Percentiles rank a stretch among this genome's conserved stretches.
phyloP scores from a whole-genome alignment of 2,113 vertebrate genomes.

The Clarias batrachus region DNA sequence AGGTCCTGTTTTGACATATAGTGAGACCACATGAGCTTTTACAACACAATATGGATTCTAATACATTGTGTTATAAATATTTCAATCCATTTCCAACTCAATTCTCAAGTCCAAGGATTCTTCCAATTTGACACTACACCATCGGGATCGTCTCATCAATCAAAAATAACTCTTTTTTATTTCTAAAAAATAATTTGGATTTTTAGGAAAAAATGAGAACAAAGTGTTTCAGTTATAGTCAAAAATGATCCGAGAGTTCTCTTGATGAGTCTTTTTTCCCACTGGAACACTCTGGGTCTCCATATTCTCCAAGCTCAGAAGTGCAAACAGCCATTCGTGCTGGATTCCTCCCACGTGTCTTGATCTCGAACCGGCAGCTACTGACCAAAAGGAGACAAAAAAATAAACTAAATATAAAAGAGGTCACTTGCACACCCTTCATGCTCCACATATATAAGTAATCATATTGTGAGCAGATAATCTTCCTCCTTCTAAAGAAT shows the following conservation, averaged over 20 bases:
- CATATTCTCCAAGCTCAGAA: not conserved
- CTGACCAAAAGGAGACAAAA: not conserved
- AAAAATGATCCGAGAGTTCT: conserved; percentile 5
- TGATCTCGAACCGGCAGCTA: not conserved
- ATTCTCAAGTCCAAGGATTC: not conserved
- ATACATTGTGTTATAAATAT: not conserved
- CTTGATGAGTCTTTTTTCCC: not conserved
- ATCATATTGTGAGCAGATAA: conserved; percentile 2
- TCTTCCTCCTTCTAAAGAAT: not conserved
- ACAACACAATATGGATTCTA: not conserved
- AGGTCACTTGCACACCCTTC: conserved; percentile 12
- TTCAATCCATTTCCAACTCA: not conserved
- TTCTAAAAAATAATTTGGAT: not conserved
- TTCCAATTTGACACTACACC: not conserved
- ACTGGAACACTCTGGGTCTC: not conserved
- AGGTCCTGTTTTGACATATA: not conserved
- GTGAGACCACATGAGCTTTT: not conserved
- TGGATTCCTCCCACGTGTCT: not conserved
- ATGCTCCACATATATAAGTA: conserved; percentile 12
- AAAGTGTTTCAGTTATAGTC: not conserved
- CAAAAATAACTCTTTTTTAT: conserved; percentile 12
- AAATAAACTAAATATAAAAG: not conserved
- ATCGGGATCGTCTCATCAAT: not conserved
- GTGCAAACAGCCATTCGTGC: not conserved
- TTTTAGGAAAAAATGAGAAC: not conserved